These are phyloP conservation scores for Amphibalanus amphitrite DNA, from an alignment of 1,140 invertebrate genomes.

Conservation along the genomic window DNA sequence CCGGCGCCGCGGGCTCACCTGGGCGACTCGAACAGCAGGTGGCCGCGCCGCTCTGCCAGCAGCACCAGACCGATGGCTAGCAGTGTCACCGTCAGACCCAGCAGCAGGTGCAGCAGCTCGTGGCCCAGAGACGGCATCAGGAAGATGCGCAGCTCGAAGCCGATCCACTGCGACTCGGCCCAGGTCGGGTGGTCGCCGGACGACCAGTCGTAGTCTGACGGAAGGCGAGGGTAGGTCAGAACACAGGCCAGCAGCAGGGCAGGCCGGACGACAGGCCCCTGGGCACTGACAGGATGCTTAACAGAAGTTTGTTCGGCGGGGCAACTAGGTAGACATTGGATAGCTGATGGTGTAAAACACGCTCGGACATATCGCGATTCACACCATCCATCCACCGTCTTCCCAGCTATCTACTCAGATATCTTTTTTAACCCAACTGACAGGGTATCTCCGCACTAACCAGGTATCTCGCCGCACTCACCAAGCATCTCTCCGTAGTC, in stretches of 20 bases:
- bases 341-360: too few relatives aligned
- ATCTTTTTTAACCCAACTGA: not conserved
- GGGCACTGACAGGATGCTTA: not conserved
- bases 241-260: not conserved
- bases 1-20: not conserved
- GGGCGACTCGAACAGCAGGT: not conserved
- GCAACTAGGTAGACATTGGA: too few relatives aligned
- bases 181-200: slow-evolving; percentile 68
- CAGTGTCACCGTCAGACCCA: not conserved
- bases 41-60: not conserved
- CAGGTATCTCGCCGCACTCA: not conserved
- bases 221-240: not conserved
- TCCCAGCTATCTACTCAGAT: not conserved
- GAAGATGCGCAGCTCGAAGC: slow-evolving; percentile 57
- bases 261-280: not conserved
- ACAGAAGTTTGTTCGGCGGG: not conserved
- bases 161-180: slow-evolving; percentile 75
- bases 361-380: too few relatives aligned
- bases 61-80: not conserved
- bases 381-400: too few relatives aligned
- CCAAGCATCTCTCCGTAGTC: not conserved
- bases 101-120: slow-evolving; percentile 31
- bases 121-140: slow-evolving; percentile 50
- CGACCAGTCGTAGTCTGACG: slow-evolving; percentile 59
- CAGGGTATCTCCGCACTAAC: not conserved